Percentiles rank a stretch among this genome's conserved stretches.
Conservation (phyloP, 37 sponge, comb jelly and placozoan genomes). For the Beroe forskalii region DNA sequence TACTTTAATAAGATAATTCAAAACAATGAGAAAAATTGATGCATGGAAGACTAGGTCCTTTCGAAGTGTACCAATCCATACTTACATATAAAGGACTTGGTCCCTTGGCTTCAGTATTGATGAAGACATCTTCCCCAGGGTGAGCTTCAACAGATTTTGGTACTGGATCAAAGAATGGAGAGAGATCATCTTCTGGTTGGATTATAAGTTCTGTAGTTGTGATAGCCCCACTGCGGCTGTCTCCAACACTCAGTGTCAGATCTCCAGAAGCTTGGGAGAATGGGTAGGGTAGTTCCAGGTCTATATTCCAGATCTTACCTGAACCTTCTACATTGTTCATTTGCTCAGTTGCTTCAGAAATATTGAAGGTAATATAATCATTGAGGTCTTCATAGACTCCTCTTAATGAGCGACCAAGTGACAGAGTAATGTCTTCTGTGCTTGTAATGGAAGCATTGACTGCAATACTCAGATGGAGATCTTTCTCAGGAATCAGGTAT, state of each 20-base stretch:
- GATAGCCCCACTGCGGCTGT: background rate
- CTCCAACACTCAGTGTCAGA: background rate
- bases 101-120: background rate
- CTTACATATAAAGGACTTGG: background rate
- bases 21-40: no score
- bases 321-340: no score
- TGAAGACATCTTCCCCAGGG: background rate
- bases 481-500: background rate
- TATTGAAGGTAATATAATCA: background rate
- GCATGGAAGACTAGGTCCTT: no score
- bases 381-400: background rate
- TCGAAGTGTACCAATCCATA: no score
- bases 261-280: background rate
- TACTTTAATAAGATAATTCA: no score
- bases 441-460: background rate
- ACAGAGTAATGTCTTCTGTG: background rate
- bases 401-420: background rate
- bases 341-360: no score
- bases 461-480: background rate
- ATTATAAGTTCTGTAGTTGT: background rate
- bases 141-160: background rate
- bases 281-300: constrained; percentile 4
- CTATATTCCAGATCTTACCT: no score
- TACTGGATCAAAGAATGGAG: constrained; percentile 39
- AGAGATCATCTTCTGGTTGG: background rate